Conservation (phyloP, 2,113 vertebrate genomes). For the Eudyptes chrysolophus region DNA sequence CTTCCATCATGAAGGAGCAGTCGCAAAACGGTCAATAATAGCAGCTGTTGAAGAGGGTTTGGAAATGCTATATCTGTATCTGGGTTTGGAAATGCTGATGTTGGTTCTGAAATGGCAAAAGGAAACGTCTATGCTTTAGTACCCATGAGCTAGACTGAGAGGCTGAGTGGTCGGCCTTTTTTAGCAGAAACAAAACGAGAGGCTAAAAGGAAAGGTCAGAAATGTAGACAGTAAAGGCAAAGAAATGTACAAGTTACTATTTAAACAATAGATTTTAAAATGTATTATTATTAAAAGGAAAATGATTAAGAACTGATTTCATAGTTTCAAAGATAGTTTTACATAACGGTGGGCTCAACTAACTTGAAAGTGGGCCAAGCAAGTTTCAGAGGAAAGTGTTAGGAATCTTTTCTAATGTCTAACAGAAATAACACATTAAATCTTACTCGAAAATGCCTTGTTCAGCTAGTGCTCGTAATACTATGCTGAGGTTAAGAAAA, state of each 20-base stretch:
- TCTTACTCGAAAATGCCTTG: not conserved
- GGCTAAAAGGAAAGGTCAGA: not conserved
- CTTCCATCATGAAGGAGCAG: not conserved
- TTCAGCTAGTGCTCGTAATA: not conserved
- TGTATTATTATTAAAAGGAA: not conserved
- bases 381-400: not conserved
- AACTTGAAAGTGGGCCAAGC: not conserved
- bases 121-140: not conserved
- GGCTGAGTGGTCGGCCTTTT: not conserved
- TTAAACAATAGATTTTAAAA: not conserved
- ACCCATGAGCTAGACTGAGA: not conserved
- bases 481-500: conserved; percentile 44
- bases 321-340: not conserved
- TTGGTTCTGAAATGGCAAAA: not conserved
- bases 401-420: not conserved
- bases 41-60: not conserved
- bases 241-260: not conserved
- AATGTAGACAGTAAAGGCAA: not conserved
- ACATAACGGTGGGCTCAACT: not conserved
- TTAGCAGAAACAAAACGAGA: not conserved
- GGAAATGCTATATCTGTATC: not conserved
- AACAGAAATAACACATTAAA: conserved; percentile 1
- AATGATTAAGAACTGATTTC: not conserved
- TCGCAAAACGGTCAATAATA: not conserved
- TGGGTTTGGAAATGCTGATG: not conserved